Evolutionary conservation across 2,113 vertebrate species (phyloP).

Genomic region (Neomonachus schauinslandi): DNA sequence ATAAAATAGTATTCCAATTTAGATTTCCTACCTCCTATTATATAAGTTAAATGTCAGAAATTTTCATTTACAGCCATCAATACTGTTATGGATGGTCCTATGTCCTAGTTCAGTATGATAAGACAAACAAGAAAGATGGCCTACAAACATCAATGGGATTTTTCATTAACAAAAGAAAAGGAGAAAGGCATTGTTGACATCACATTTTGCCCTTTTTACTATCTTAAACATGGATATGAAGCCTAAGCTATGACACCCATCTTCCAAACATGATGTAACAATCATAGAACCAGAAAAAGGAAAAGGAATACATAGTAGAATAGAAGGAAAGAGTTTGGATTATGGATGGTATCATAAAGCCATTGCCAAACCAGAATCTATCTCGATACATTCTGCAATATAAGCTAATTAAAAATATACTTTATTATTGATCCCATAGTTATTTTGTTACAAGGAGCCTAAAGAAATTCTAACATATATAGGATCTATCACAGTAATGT

Average conservation of each 20-base stretch:
- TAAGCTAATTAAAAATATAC: neutral
- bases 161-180: neutral
- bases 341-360: neutral
- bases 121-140: neutral
- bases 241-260: neutral
- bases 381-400: neutral
- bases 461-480: neutral
- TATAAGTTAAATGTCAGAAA: neutral
- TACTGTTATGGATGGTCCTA: neutral
- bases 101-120: neutral
- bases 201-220: neutral
- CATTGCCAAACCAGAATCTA: neutral
- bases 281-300: neutral
- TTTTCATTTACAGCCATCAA: neutral
- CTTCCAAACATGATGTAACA: neutral
- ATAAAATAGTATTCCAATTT: neutral
- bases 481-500: neutral
- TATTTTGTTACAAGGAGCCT: neutral
- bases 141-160: neutral
- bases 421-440: neutral
- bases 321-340: neutral
- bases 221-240: neutral
- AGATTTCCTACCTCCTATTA: neutral
- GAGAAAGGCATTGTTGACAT: neutral
- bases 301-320: neutral